Percentiles rank a stretch among this genome's conserved stretches.
phyloP scores from a whole-genome alignment of 92 coral and sea anemone genomes.

The Porites divaricata region DNA sequence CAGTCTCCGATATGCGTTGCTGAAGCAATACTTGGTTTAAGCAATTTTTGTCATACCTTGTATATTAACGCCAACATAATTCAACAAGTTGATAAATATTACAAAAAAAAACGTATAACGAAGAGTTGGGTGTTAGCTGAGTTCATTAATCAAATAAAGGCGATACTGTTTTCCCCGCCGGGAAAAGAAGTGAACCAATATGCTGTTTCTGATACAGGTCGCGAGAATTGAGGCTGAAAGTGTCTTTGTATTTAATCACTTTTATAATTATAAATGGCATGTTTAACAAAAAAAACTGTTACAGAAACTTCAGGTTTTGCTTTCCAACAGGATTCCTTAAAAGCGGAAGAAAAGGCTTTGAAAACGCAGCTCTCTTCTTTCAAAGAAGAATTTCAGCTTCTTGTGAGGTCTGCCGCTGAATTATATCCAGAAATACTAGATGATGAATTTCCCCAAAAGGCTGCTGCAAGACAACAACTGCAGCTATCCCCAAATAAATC shows the following conservation, averaged over 20 bases:
- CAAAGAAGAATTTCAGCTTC: constrained; percentile 72
- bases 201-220: too few species aligned
- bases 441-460: constrained; percentile 35
- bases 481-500: background rate
- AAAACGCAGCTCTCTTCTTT: constrained; percentile 70
- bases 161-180: too few species aligned
- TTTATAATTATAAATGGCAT: background rate
- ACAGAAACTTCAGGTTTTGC: background rate
- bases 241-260: background rate
- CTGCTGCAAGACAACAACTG: constrained; percentile 12
- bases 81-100: too few species aligned
- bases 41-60: background rate
- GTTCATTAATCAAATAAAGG: too few species aligned
- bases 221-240: too few species aligned
- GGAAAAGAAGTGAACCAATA: too few species aligned
- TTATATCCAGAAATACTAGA: constrained; percentile 50
- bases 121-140: too few species aligned
- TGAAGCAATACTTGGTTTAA: background rate
- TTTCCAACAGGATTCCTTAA: constrained; percentile 50
- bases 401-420: constrained; percentile 74
- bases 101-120: too few species aligned
- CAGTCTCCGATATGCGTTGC: background rate
- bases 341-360: constrained; percentile 69
- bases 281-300: background rate
- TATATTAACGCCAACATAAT: background rate